Evolutionary conservation across 2,888 invertebrate species (phyloP).

Genomic region (Napeogenes sylphis): DNA sequence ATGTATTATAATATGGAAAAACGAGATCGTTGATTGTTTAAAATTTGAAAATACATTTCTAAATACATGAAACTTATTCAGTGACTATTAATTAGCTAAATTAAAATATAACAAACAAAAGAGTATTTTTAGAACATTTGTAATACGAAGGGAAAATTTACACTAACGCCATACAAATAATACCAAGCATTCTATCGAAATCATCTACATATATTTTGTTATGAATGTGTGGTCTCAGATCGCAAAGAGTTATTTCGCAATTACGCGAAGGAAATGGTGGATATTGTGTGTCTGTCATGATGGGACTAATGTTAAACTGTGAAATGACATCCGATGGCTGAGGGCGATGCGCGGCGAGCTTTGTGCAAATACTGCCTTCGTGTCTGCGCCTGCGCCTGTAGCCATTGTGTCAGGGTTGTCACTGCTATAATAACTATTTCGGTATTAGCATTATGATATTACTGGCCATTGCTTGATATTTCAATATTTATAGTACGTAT

Average conservation of each 20-base stretch:
- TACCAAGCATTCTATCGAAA: not conserved
- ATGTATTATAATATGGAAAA: slow-evolving; percentile 46
- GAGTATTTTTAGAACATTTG: no score
- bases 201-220: slow-evolving; percentile 8
- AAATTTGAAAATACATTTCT: slow-evolving; percentile 54
- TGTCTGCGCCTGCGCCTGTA: slow-evolving; percentile 39
- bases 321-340: slow-evolving; percentile 62
- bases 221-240: slow-evolving; percentile 18
- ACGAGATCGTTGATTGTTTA: slow-evolving; percentile 55
- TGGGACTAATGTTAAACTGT: slow-evolving; percentile 61
- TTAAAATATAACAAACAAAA: no score
- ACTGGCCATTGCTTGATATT: not conserved
- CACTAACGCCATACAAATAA: no score
- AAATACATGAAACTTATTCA: slow-evolving; percentile 36
- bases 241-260: slow-evolving; percentile 27
- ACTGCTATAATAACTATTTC: slow-evolving; percentile 9
- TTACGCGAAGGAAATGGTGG: slow-evolving; percentile 33
- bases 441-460: slow-evolving; percentile 1
- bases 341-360: slow-evolving; percentile 57
- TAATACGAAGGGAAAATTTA: no score
- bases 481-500: no score
- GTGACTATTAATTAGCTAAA: not conserved
- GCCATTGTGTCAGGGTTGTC: slow-evolving; percentile 37
- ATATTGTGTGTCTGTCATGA: slow-evolving; percentile 51
- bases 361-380: slow-evolving; percentile 62